Evolutionary conservation across 2,113 vertebrate genomes (phyloP).

Genomic region (Sylvietta virens): DNA sequence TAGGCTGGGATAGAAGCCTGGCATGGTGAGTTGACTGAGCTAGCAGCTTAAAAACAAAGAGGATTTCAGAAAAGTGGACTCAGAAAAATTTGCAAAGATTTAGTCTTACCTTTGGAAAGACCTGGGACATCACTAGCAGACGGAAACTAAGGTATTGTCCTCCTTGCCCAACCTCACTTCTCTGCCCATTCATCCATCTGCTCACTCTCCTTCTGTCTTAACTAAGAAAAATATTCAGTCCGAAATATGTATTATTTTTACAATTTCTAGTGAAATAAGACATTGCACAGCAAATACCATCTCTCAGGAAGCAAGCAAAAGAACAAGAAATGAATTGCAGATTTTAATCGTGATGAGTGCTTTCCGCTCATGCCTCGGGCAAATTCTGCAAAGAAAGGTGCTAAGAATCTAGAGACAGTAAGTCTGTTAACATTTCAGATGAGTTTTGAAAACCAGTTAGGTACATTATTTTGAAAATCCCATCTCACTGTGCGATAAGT

Average conservation of each 20-base stretch:
- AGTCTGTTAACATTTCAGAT: slow-evolving; percentile 46
- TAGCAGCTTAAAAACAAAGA: background rate
- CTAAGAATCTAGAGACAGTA: slow-evolving; percentile 28
- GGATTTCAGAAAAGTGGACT: background rate
- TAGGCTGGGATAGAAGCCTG: background rate
- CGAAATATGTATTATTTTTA: background rate
- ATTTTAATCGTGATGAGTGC: slow-evolving; percentile 15
- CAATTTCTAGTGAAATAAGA: background rate
- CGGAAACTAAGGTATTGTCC: background rate
- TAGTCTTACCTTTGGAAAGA: background rate
- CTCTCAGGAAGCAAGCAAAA: background rate
- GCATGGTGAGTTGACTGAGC: background rate
- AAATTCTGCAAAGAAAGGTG: background rate
- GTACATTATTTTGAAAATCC: slow-evolving; percentile 27
- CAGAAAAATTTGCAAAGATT: background rate
- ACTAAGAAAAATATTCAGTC: background rate
- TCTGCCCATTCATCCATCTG: background rate
- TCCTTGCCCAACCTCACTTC: background rate
- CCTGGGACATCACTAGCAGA: background rate
- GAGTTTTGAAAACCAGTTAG: slow-evolving; percentile 29
- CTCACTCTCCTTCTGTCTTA: background rate
- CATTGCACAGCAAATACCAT: background rate
- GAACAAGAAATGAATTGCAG: background rate
- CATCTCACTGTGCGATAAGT: background rate
- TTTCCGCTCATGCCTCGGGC: slow-evolving; percentile 30